phyloP scores from a whole-genome alignment of 2,888 invertebrate species.

The Allacma fusca region DNA sequence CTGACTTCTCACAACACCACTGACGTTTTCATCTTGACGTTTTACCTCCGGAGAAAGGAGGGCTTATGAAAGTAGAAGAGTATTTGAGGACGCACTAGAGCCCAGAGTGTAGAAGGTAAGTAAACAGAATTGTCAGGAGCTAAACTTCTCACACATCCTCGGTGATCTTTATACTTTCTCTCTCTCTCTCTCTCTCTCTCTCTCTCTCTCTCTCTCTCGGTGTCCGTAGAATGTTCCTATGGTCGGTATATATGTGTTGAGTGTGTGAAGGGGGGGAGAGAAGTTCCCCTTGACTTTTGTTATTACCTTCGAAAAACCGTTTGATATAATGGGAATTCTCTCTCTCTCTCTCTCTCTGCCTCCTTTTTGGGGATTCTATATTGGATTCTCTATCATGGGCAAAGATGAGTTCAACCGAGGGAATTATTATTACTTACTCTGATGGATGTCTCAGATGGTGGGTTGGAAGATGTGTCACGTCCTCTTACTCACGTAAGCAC shows the following conservation, averaged over 20 bases:
- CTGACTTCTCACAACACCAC: conserved; percentile 16
- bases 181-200: not conserved
- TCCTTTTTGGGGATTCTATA: not conserved
- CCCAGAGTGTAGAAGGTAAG: conserved; percentile 9
- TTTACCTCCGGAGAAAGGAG: conserved; percentile 3
- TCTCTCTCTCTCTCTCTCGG: not conserved
- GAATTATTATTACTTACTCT: conserved; percentile 19
- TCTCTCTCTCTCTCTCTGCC: not conserved
- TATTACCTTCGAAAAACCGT: not conserved
- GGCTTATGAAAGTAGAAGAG: conserved; percentile 17
- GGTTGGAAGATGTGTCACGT: not conserved
- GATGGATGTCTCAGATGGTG: conserved; percentile 10
- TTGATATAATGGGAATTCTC: not conserved
- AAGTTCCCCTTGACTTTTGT: not conserved
- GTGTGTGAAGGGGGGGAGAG: not conserved
- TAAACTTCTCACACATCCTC: conserved; percentile 24
- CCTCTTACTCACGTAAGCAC: conserved; percentile 20
- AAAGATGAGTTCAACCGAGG: not conserved
- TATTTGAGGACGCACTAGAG: conserved; percentile 6
- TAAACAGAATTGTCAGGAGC: conserved; percentile 13
- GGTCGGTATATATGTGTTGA: not conserved
- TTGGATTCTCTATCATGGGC: not conserved
- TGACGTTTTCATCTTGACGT: conserved; percentile 3
- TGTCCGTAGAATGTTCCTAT: not conserved
- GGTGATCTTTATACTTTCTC: not conserved